Conservation (phyloP, 2,797 vertebrate genomes). For the Rhabdomys pumilio region DNA sequence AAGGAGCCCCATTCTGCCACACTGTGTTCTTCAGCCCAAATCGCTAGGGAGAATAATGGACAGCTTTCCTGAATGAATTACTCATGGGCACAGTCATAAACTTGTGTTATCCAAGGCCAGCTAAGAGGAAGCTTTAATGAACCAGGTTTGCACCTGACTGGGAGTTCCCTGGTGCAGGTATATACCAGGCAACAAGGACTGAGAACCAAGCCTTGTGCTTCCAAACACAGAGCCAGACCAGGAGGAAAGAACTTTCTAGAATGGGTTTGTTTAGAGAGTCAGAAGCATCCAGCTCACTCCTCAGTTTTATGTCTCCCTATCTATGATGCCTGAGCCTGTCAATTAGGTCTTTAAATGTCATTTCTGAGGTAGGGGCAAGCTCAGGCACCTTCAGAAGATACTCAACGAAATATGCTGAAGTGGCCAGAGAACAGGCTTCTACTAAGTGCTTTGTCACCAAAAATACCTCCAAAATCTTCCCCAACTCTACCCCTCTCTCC, state of each 20-base stretch:
- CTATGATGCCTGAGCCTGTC: neutral
- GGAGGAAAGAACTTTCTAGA: neutral
- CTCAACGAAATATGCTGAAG: slow-evolving; percentile 8
- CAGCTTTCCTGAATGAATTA: slow-evolving; percentile 54
- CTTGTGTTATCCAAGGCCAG: slow-evolving; percentile 11
- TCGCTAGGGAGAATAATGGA: slow-evolving; percentile 14
- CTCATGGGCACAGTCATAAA: neutral
- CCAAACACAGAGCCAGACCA: slow-evolving; percentile 55
- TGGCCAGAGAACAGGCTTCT: slow-evolving; percentile 35
- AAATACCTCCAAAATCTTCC: neutral
- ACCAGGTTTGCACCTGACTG: neutral
- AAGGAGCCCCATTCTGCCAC: neutral
- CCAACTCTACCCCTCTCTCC: neutral
- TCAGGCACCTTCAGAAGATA: slow-evolving; percentile 23
- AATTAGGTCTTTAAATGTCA: slow-evolving; percentile 36
- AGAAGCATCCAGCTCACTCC: neutral
- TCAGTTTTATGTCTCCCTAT: neutral
- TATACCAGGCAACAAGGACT: neutral
- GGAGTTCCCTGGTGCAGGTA: neutral
- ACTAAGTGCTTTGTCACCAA: slow-evolving; percentile 34
- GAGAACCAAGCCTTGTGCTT: neutral
- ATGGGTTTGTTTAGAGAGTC: slow-evolving; percentile 38
- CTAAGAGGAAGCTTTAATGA: slow-evolving; percentile 30
- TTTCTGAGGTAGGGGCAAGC: neutral
- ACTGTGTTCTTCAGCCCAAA: neutral